Conservation (phyloP, 2,888 invertebrate species). For the Apamea anceps region DNA sequence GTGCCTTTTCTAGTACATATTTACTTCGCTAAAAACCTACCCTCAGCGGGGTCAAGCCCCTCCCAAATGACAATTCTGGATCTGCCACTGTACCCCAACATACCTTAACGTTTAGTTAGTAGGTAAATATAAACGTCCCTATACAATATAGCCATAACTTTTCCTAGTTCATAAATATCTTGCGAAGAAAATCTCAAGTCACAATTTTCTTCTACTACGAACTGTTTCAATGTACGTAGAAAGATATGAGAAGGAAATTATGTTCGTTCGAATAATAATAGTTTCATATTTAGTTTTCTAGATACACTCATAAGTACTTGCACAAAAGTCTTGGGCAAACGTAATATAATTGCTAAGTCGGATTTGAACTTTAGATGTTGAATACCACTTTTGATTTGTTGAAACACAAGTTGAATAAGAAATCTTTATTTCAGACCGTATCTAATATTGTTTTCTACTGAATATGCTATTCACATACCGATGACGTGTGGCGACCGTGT, state of each 20-base stretch:
- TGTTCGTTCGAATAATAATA: not conserved
- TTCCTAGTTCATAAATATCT: not conserved
- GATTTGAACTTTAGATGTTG: not conserved
- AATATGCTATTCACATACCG: not conserved
- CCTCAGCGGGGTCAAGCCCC: no score
- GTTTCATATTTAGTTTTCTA: conserved; percentile 1
- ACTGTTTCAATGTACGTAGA: conserved; percentile 17
- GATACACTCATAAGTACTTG: not conserved
- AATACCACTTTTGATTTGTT: not conserved
- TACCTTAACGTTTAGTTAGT: no score
- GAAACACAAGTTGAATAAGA: not conserved
- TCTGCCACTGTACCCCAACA: no score
- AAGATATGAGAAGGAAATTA: not conserved
- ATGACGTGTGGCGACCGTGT: no score
- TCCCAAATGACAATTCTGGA: no score
- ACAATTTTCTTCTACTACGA: conserved; percentile 5
- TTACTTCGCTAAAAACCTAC: no score
- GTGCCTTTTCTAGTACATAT: no score
- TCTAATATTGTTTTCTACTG: not conserved
- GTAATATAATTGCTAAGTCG: not conserved
- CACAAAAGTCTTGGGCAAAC: not conserved
- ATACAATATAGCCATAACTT: not conserved
- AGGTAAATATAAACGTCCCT: not conserved
- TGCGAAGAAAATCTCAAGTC: conserved; percentile 13
- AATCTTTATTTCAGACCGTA: not conserved